A percentile compares a stretch with the other conserved stretches of the same genome.
Conservation (phyloP, 1,140 invertebrate species). For the Hypsibius dujardini region DNA sequence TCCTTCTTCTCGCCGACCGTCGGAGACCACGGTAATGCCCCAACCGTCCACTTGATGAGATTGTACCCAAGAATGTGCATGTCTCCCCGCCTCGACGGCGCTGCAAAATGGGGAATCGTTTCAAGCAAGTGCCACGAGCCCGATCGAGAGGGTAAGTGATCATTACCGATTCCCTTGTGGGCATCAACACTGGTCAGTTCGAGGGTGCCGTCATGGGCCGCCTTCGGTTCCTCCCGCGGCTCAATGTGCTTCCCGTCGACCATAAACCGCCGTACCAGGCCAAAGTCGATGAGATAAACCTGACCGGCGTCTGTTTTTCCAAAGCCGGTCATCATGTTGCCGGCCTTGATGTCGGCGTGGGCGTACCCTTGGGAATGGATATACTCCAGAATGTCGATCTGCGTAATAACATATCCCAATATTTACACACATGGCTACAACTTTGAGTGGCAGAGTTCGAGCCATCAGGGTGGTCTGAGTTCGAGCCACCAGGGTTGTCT, state of each 20-base stretch:
- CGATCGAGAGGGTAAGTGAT: conserved; percentile 7
- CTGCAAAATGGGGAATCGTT: conserved; percentile 33
- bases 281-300: conserved; percentile 80
- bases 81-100: conserved; percentile 73
- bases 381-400: conserved; percentile 27
- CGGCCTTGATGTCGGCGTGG: conserved; percentile 40
- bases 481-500: too few relatives aligned
- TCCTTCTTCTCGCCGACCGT: not conserved
- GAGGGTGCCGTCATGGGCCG: conserved; percentile 85
- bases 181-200: conserved; percentile 90
- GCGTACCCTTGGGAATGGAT: conserved; percentile 29
- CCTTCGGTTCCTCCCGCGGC: conserved; percentile 65
- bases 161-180: conserved; percentile 43
- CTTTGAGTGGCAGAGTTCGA: too few relatives aligned
- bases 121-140: conserved; percentile 21
- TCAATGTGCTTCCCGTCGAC: conserved; percentile 61
- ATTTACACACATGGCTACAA: too few relatives aligned
- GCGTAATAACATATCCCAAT: conserved; percentile 19
- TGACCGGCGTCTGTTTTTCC: conserved; percentile 31
- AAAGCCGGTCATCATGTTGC: conserved; percentile 26
- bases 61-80: conserved; percentile 87
- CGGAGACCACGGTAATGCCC: conserved; percentile 58
- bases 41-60: conserved; percentile 77
- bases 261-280: conserved; percentile 66
- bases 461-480: too few relatives aligned